Percentiles rank a stretch among this genome's conserved stretches.
phyloP scores from a whole-genome alignment of 1,140 invertebrate genomes.

The Tribolium castaneum region DNA sequence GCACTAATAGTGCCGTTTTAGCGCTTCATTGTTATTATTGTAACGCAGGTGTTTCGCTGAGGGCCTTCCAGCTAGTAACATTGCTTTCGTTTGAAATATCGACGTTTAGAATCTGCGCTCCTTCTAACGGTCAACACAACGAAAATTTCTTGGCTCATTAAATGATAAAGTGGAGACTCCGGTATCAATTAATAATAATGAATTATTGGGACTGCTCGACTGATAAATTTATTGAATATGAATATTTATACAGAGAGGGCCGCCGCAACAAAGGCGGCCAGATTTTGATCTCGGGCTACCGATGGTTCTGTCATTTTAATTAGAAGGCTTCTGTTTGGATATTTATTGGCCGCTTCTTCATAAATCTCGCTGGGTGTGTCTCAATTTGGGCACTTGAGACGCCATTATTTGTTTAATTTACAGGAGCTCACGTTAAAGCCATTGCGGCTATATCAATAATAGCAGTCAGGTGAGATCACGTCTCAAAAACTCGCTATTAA shows the following conservation, averaged over 20 bases:
- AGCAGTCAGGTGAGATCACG: no score
- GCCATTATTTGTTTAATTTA: no score
- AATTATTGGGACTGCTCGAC: slow-evolving; percentile 14
- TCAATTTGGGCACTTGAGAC: not conserved
- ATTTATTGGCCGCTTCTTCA: slow-evolving; percentile 34
- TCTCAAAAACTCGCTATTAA: no score
- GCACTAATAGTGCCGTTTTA: slow-evolving; percentile 39
- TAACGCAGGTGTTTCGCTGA: slow-evolving; percentile 38
- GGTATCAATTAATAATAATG: slow-evolving; percentile 40
- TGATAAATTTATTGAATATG: slow-evolving; percentile 42
- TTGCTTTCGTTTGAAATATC: slow-evolving; percentile 14
- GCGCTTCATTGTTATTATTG: slow-evolving; percentile 34
- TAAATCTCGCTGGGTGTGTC: slow-evolving; percentile 23
- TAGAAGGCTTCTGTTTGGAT: slow-evolving; percentile 43
- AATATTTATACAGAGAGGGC: slow-evolving; percentile 28
- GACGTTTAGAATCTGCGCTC: slow-evolving; percentile 18
- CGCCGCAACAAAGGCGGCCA: slow-evolving; percentile 32
- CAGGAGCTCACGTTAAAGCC: no score
- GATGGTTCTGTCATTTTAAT: slow-evolving; percentile 41
- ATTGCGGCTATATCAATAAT: no score
- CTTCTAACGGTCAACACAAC: slow-evolving; percentile 4
- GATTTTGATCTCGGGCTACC: slow-evolving; percentile 35
- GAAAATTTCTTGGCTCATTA: slow-evolving; percentile 23
- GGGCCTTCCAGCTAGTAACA: slow-evolving; percentile 10
- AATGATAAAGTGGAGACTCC: slow-evolving; percentile 34